Conservation (phyloP, 2,888 invertebrate species). For the Coelogynopora nodosa region DNA sequence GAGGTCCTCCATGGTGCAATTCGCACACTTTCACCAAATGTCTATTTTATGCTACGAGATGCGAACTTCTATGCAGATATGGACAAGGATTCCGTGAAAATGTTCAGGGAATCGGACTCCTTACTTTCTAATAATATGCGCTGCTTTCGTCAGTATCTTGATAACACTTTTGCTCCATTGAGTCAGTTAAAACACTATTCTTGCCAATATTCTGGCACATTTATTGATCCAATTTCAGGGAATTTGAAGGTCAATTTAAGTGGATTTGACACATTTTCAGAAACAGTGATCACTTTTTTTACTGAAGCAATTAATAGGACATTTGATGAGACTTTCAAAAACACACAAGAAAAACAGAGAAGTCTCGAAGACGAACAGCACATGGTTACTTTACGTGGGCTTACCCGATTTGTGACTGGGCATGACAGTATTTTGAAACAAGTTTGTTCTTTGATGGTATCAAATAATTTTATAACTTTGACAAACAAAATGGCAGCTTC, state of each 20-base stretch:
- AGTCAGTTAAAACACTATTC: neutral
- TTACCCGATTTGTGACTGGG: neutral
- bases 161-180: neutral
- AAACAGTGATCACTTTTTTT: neutral
- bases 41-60: conserved; percentile 50
- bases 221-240: neutral
- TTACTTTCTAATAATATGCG: conserved; percentile 40
- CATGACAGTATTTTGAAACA: neutral
- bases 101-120: conserved; percentile 35
- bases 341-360: neutral
- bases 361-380: neutral
- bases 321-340: neutral
- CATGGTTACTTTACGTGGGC: neutral
- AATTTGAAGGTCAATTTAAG: neutral
- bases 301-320: neutral
- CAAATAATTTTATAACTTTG: neutral
- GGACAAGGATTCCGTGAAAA: conserved; percentile 45
- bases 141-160: conserved; percentile 25
- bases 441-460: neutral
- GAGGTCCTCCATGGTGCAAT: conserved; percentile 52
- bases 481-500: neutral
- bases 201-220: neutral
- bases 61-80: conserved; percentile 47
- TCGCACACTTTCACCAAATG: conserved; percentile 51
- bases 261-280: neutral